Evolutionary conservation across 2,113 vertebrate species (phyloP).

Genomic region (Oriolus oriolus): DNA sequence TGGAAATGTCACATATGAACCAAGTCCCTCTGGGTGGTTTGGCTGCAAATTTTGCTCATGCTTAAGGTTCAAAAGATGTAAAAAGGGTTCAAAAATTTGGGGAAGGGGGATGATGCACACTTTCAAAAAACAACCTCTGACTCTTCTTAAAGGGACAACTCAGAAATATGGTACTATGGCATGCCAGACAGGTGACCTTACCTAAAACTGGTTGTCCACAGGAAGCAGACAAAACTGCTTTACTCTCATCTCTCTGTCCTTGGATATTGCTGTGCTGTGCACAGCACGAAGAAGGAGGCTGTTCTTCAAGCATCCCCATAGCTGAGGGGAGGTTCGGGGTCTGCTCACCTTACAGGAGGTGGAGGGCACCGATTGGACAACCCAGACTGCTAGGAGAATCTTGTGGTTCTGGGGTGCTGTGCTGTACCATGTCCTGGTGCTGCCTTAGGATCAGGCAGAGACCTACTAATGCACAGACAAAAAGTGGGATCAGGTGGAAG

Average conservation of each 20-base stretch:
- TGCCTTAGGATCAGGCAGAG: not conserved
- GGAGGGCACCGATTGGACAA: fast-evolving
- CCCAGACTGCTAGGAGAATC: not conserved
- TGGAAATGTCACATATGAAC: not conserved
- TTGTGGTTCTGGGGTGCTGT: not conserved
- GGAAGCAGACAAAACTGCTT: not conserved
- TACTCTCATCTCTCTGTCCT: not conserved
- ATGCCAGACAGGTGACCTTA: not conserved
- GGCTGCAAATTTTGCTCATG: not conserved
- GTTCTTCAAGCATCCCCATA: not conserved
- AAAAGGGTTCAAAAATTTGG: not conserved
- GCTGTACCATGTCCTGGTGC: not conserved
- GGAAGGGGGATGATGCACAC: not conserved
- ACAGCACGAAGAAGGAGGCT: not conserved
- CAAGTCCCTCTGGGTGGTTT: not conserved
- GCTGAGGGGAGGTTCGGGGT: not conserved
- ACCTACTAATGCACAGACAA: not conserved
- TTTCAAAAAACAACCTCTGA: not conserved
- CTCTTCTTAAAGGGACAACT: not conserved
- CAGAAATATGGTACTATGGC: fast-evolving
- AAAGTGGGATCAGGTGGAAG: not conserved
- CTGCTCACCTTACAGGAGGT: not conserved
- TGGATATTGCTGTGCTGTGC: not conserved
- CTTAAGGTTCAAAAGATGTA: not conserved
- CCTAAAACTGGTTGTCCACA: not conserved